These are phyloP conservation scores for Anguilla megastoma DNA, from an alignment of 2,797 vertebrate genomes.

Conservation along the genomic window DNA sequence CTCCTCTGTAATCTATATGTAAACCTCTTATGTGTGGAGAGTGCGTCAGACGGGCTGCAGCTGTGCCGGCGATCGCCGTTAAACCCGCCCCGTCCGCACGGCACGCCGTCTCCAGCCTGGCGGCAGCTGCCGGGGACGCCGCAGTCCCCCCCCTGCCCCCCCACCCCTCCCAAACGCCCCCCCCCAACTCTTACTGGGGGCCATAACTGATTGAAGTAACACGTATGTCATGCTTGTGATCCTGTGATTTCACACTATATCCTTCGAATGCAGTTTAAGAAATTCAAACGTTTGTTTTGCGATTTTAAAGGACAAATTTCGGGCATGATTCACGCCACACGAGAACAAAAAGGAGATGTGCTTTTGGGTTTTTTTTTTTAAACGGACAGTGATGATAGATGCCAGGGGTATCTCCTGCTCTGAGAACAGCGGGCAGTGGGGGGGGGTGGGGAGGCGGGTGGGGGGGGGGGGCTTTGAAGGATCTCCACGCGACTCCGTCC, in stretches of 20 bases:
- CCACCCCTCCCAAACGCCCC: too few relatives aligned
- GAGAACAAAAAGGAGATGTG: not conserved
- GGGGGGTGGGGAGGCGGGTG: not conserved
- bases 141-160: too few relatives aligned
- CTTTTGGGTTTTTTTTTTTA: not conserved
- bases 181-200: not conserved
- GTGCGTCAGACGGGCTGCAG: constrained; percentile 30
- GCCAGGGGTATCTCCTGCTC: not conserved
- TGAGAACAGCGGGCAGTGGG: not conserved
- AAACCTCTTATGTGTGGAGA: constrained; percentile 33
- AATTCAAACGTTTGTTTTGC: not conserved
- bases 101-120: too few relatives aligned
- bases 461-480: too few relatives aligned
- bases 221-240: not conserved
- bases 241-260: not conserved
- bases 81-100: not conserved
- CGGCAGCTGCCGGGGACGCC: not conserved
- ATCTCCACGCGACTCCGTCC: not conserved
- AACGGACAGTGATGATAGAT: not conserved
- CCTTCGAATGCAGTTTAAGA: not conserved
- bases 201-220: not conserved
- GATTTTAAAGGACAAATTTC: not conserved
- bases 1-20: constrained; percentile 32
- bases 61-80: not conserved
- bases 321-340: not conserved